Evolutionary conservation across 2,113 vertebrate genomes (phyloP).

Genomic region (Myodes glareolus): DNA sequence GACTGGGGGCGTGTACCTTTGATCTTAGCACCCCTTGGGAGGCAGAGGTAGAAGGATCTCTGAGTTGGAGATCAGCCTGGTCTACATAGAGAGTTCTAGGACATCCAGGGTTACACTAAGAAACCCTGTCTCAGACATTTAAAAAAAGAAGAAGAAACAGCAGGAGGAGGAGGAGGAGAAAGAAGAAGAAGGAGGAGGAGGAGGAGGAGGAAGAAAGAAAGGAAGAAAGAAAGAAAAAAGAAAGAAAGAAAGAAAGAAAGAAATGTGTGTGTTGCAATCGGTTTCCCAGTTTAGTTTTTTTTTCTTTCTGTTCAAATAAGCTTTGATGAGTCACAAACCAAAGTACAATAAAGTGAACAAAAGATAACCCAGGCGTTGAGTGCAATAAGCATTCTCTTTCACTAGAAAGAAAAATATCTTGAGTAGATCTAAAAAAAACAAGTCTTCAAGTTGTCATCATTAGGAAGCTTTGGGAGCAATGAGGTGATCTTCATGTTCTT

Average conservation of each 20-base stretch:
- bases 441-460: background rate
- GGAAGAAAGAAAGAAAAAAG: background rate
- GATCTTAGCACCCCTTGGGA: background rate
- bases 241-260: background rate
- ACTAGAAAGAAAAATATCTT: background rate
- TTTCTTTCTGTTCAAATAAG: slow-evolving; percentile 24
- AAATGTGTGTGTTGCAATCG: background rate
- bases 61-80: background rate
- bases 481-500: background rate
- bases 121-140: background rate
- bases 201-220: background rate
- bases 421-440: background rate
- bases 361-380: background rate
- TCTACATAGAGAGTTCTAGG: background rate
- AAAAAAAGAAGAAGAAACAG: no score
- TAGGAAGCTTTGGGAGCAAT: background rate
- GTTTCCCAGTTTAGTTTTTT: background rate
- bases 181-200: background rate
- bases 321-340: background rate
- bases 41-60: background rate
- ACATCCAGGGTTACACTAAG: background rate
- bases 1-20: background rate
- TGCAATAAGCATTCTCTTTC: background rate
- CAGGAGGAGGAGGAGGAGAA: background rate
- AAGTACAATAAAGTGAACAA: slow-evolving; percentile 3